Evolutionary conservation across 2,797 vertebrate genomes (phyloP).

Genomic region (Crotalus adamanteus): DNA sequence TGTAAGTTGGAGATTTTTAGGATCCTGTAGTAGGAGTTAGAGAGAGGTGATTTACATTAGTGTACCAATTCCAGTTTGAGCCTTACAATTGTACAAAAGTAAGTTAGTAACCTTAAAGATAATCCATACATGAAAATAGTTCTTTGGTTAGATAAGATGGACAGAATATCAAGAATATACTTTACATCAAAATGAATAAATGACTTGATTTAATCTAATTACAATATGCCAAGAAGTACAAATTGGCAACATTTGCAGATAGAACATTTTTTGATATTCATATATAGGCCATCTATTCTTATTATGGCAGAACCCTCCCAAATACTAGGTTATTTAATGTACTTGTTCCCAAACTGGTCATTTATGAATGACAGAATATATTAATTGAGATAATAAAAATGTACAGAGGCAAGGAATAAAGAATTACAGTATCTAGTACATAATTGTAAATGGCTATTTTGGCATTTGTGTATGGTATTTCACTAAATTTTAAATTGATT

Average conservation of each 20-base stretch:
- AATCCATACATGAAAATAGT: background rate
- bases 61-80: background rate
- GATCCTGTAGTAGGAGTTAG: background rate
- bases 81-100: background rate
- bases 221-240: background rate
- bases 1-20: background rate
- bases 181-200: background rate
- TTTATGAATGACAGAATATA: background rate
- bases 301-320: background rate
- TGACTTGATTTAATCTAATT: background rate
- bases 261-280: background rate
- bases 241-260: background rate
- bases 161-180: background rate
- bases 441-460: background rate
- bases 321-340: background rate
- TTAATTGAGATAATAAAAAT: background rate
- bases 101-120: background rate
- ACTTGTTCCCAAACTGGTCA: background rate
- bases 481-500: background rate
- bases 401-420: background rate
- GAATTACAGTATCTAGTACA: background rate
- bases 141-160: background rate
- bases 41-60: background rate
- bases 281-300: background rate
- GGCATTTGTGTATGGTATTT: background rate